Conservation (phyloP, 2,888 invertebrate genomes). For the Cheiracanthium punctorium region DNA sequence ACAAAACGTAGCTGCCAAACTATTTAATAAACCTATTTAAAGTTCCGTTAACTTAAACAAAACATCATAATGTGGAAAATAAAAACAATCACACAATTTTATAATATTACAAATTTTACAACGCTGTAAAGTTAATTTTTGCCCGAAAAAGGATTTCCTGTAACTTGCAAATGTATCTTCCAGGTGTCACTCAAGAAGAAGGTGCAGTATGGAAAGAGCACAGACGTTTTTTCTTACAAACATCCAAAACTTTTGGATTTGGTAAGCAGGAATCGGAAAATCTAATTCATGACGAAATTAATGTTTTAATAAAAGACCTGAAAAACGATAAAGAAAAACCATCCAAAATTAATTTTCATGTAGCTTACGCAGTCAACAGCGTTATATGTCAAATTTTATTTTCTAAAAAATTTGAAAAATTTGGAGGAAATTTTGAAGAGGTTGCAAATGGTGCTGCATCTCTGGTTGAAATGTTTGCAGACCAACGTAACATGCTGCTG, state of each 20-base stretch:
- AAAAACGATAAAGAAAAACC: slow-evolving; percentile 31
- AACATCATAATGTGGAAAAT: no score
- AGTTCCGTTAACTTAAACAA: no score
- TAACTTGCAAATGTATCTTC: no score
- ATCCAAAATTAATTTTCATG: slow-evolving; percentile 78
- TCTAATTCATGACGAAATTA: slow-evolving; percentile 28
- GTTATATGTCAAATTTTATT: slow-evolving; percentile 37
- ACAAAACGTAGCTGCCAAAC: no score
- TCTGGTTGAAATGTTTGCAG: not conserved
- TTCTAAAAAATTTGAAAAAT: slow-evolving; percentile 6
- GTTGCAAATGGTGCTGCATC: not conserved
- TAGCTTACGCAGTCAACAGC: slow-evolving; percentile 75
- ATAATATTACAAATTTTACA: no score
- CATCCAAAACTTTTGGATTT: slow-evolving; percentile 79
- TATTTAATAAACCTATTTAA: no score
- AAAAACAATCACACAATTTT: no score
- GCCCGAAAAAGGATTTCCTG: no score
- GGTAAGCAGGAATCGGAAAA: slow-evolving; percentile 43
- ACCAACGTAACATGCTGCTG: not conserved
- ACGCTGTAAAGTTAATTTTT: no score
- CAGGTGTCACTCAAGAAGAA: slow-evolving; percentile 84
- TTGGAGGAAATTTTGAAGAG: not conserved
- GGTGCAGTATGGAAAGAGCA: slow-evolving; percentile 82
- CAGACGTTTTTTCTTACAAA: slow-evolving; percentile 82
- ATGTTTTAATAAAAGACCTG: slow-evolving; percentile 23